phyloP scores from a whole-genome alignment of 2,113 vertebrate genomes.

The Trichechus manatus region DNA sequence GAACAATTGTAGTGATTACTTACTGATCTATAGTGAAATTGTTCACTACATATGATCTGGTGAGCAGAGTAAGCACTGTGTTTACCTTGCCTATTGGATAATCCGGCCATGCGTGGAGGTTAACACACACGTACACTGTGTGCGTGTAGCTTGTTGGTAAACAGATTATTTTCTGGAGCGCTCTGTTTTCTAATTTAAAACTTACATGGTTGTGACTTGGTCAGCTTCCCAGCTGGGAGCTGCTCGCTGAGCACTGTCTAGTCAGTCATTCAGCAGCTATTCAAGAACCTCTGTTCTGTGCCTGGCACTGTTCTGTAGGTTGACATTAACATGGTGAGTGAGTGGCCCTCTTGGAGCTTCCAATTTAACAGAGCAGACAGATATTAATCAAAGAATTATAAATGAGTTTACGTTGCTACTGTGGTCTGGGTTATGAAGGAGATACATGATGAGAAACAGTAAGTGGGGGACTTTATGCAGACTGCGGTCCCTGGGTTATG shows the following conservation, averaged over 20 bases:
- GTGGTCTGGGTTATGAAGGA: neutral
- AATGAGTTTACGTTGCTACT: neutral
- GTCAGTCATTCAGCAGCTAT: neutral
- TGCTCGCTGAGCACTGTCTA: neutral
- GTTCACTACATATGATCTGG: no score
- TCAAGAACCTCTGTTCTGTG: neutral
- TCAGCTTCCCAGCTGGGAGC: neutral
- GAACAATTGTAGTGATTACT: no score
- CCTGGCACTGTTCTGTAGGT: neutral
- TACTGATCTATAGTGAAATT: no score
- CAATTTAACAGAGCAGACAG: neutral
- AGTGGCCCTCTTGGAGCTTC: neutral
- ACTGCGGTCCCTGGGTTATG: no score
- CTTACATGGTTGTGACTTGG: neutral
- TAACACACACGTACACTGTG: neutral
- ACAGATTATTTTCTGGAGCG: neutral
- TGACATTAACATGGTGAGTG: neutral
- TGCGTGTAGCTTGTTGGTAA: neutral
- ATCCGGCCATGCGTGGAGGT: neutral
- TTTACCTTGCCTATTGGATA: no score
- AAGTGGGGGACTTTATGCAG: neutral
- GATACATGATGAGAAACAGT: neutral
- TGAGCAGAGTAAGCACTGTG: no score
- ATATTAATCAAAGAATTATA: neutral
- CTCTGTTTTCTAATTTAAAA: neutral